These are phyloP conservation scores for Parnassius apollo DNA, from an alignment of 2,888 invertebrate species.

Conservation along the genomic window DNA sequence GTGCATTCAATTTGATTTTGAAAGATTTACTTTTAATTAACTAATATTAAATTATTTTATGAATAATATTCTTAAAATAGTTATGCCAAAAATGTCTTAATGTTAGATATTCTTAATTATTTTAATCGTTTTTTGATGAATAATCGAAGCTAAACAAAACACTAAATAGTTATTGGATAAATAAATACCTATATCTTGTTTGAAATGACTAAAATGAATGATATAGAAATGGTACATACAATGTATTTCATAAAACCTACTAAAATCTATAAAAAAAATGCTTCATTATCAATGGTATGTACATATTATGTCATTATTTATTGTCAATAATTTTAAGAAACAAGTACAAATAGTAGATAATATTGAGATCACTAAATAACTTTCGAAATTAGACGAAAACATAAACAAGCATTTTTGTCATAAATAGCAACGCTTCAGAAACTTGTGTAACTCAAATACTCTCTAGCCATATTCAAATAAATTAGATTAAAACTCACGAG, in stretches of 20 bases:
- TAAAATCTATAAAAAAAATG: neutral
- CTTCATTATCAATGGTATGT: neutral
- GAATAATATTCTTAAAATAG: neutral
- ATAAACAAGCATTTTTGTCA: slow-evolving; percentile 58
- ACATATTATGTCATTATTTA: slow-evolving; percentile 5
- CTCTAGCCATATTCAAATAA: slow-evolving; percentile 3
- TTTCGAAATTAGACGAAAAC: slow-evolving; percentile 58
- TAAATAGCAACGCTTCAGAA: neutral
- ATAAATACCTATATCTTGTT: neutral
- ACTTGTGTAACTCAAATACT: neutral
- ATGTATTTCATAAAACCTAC: neutral
- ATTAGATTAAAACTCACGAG: neutral
- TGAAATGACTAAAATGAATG: neutral
- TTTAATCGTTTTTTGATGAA: neutral
- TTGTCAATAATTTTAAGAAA: neutral
- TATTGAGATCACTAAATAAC: slow-evolving; percentile 71
- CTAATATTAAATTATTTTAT: slow-evolving; percentile 1
- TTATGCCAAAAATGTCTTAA: neutral
- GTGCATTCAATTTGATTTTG: slow-evolving; percentile 16
- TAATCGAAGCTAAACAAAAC: neutral
- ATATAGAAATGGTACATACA: too few species aligned
- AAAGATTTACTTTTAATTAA: neutral
- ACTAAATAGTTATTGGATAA: neutral
- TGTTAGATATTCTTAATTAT: neutral
- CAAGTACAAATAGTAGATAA: slow-evolving; percentile 40